Base-by-base conservation (phyloP, 2,888 invertebrate species). In the Seira sanloemensis region DNA sequence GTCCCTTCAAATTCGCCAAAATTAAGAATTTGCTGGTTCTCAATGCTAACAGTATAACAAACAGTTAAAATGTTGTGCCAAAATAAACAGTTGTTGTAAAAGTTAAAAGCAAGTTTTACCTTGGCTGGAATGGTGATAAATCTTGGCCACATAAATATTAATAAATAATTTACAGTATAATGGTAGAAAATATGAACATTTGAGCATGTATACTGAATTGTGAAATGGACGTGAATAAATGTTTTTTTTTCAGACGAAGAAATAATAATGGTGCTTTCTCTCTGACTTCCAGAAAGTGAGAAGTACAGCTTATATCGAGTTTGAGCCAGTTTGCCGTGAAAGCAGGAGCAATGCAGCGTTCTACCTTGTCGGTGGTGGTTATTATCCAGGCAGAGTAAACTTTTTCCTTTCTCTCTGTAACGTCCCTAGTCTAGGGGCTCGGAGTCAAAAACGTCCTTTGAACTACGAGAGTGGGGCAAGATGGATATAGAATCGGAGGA, bases 401-500 rank as follows among this genome's bases (percentile, higher is more conserved):
- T 23, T 19, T 62, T 62, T 62, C 23, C 21, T 21, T 62, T 62
- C n/a, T 58, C 58, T 18, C 58, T 58, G n/a, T n/a, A n/a, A n/a
- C n/a, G n/a, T n/a, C n/a, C n/a, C n/a, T n/a, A n/a, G n/a, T n/a
- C n/a, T n/a, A n/a, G n/a, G n/a, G n/a, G n/a, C n/a, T n/a, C n/a
- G n/a, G n/a, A n/a, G n/a, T n/a, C n/a, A n/a, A n/a, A n/a, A n/a
- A n/a, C n/a, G n/a, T n/a, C n/a, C 21, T 67, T 23, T 68, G 26
- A 24, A 66, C 7, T 9, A 2, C 12, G 25, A 24, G 24, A 68
- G 12, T 7, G 91, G 91, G 12, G 16, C 50, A 50, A 50, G 50
- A 87, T 86, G 87, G 89, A 87, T 62, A 73, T 86, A 50, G 86
- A 86, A 76, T 37, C 82, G 1, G 84, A 86, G 19, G 88, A 89